These are phyloP conservation scores for Scelioninae gen. 1 DNA, from an alignment of 2,888 invertebrate genomes.

Conservation along the genomic window DNA sequence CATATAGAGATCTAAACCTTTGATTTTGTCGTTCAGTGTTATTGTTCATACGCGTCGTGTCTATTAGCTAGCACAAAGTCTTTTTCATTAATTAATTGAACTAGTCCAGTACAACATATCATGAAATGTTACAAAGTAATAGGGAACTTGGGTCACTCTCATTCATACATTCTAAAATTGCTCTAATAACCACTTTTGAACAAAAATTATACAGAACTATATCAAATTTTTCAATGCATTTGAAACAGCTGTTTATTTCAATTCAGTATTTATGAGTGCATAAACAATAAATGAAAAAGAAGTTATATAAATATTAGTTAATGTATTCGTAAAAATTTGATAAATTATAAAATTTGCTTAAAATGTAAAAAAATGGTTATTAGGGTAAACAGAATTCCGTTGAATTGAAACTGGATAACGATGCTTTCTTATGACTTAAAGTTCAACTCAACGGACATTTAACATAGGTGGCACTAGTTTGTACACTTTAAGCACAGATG, in stretches of 20 bases:
- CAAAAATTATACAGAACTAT: too few species aligned
- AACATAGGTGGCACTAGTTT: slow-evolving; percentile 67
- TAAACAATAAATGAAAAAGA: too few species aligned
- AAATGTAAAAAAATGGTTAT: too few species aligned
- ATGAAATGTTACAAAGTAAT: slow-evolving; percentile 76
- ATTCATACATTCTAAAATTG: slow-evolving; percentile 71
- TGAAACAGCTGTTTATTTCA: too few species aligned
- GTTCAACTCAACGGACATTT: slow-evolving; percentile 47
- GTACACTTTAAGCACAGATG: slow-evolving; percentile 50
- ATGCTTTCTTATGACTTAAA: slow-evolving; percentile 43
- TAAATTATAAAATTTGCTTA: too few species aligned
- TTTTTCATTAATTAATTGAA: slow-evolving; percentile 76
- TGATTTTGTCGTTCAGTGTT: slow-evolving; percentile 76
- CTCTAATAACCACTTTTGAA: slow-evolving; percentile 2
- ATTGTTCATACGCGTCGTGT: slow-evolving; percentile 38
- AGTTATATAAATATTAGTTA: too few species aligned
- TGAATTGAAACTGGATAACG: slow-evolving; percentile 50
- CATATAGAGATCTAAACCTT: slow-evolving; percentile 75
- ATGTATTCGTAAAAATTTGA: too few species aligned
- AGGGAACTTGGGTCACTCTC: slow-evolving; percentile 78
- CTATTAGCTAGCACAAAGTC: slow-evolving; percentile 71
- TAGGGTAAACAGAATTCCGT: slow-evolving; percentile 7
- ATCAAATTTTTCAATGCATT: too few species aligned
- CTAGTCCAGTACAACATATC: slow-evolving; percentile 75
- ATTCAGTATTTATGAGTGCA: too few species aligned